Evolutionary conservation across 1,140 invertebrate species (phyloP).

Genomic region (Tetramorium simillimum): DNA sequence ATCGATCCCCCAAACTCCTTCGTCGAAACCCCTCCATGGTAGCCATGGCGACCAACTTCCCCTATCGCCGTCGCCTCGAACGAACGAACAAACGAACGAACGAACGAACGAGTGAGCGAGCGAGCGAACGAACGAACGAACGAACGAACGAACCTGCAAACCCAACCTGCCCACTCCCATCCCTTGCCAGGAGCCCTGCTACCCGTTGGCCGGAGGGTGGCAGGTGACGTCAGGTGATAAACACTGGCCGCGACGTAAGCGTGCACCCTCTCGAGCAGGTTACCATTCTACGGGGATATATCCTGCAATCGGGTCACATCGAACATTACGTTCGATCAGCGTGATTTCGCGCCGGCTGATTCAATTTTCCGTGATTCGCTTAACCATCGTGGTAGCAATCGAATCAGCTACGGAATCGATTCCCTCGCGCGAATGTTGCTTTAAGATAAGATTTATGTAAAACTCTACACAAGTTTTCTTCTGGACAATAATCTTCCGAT

Average conservation of each 20-base stretch:
- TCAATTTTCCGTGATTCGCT: constrained; percentile 39
- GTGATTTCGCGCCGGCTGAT: constrained; percentile 50
- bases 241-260: constrained; percentile 70
- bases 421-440: not conserved
- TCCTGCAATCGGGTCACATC: constrained; percentile 50
- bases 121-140: constrained; percentile 42
- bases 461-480: not conserved
- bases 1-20: constrained; percentile 83
- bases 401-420: not conserved
- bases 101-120: no score
- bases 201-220: constrained; percentile 28
- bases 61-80: constrained; percentile 68
- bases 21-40: constrained; percentile 77
- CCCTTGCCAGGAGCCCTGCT: not conserved
- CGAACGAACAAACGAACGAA: constrained; percentile 63
- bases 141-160: constrained; percentile 45
- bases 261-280: constrained; percentile 23
- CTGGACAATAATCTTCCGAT: not conserved
- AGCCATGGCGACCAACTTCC: constrained; percentile 80
- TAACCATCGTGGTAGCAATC: constrained; percentile 12
- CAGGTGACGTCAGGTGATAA: constrained; percentile 78
- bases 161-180: constrained; percentile 16
- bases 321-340: constrained; percentile 50
- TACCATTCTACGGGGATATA: constrained; percentile 19
- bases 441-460: not conserved